phyloP scores from a whole-genome alignment of 2,113 vertebrate species.

The Pampusana beccarii region DNA sequence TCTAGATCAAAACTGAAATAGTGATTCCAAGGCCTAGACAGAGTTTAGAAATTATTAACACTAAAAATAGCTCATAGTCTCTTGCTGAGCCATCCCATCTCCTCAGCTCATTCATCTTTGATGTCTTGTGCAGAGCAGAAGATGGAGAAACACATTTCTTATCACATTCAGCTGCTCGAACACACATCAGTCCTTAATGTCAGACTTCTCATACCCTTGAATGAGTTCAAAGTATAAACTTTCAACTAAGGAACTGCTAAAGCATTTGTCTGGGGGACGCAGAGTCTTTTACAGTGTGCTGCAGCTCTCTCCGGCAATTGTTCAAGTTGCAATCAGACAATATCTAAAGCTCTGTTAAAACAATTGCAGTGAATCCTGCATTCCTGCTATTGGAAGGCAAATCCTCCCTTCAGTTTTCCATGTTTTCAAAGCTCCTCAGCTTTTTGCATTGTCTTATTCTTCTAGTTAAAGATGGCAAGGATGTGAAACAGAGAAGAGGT shows the following conservation, averaged over 20 bases:
- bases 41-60: background rate
- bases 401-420: background rate
- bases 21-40: background rate
- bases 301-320: background rate
- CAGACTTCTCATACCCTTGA: background rate
- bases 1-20: background rate
- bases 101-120: background rate
- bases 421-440: background rate
- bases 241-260: background rate
- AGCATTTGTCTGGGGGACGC: background rate
- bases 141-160: background rate
- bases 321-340: background rate
- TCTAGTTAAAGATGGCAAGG: background rate
- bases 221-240: background rate
- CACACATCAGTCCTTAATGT: background rate
- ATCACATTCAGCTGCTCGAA: background rate
- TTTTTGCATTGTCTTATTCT: background rate
- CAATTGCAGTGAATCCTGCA: background rate
- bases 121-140: background rate
- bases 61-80: background rate
- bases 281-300: background rate
- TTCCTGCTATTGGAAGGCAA: background rate
- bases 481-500: background rate
- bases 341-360: background rate
- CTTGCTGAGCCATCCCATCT: background rate